phyloP scores from a whole-genome alignment of 2,888 invertebrate species.

The Pseudococcus jackbeardsleyi region DNA sequence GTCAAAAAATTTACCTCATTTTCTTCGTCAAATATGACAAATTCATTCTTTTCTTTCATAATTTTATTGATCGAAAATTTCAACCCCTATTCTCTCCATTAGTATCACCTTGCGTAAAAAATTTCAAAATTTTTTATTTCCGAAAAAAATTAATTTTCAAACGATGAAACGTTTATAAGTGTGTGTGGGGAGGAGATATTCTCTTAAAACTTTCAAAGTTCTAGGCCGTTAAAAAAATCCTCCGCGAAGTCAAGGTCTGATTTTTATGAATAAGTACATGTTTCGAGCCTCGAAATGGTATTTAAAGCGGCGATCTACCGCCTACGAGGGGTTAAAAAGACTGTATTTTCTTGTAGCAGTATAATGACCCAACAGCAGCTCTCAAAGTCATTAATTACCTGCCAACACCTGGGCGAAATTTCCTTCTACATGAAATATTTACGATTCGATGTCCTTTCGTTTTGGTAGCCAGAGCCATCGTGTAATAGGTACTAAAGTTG shows the following conservation, averaged over 20 bases:
- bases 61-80: not conserved
- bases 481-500: too few relatives aligned
- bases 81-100: not conserved
- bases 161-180: not conserved
- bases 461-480: too few relatives aligned
- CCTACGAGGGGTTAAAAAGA: not conserved
- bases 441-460: constrained; percentile 23
- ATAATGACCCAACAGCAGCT: constrained; percentile 5
- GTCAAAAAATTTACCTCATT: too few relatives aligned
- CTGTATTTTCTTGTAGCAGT: not conserved
- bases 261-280: not conserved
- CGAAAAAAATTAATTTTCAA: not conserved
- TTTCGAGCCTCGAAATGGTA: not conserved
- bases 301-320: not conserved
- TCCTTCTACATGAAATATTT: not conserved
- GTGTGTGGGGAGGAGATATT: too few relatives aligned
- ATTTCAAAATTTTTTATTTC: not conserved
- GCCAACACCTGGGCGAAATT: not conserved
- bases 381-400: not conserved
- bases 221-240: not conserved
- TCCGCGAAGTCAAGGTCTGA: not conserved
- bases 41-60: not conserved
- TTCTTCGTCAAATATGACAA: too few relatives aligned
- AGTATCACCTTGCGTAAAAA: too few relatives aligned
- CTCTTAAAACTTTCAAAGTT: not conserved